Base-by-base conservation (phyloP, 2,113 vertebrate species). In the Gymnogyps californianus region DNA sequence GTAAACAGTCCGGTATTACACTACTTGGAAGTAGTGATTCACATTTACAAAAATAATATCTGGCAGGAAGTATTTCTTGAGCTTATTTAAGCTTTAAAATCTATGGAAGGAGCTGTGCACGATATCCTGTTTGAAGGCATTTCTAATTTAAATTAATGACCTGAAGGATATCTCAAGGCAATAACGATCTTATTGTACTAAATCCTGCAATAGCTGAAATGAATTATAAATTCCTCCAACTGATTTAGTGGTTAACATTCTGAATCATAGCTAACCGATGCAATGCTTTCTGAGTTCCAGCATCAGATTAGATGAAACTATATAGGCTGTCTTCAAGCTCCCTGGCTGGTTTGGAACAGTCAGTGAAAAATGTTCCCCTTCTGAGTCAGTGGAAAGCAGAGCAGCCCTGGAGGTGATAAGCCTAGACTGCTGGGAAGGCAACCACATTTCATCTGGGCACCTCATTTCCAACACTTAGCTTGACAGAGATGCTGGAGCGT, bases 91-190 rank as follows among this genome's bases (percentile, higher is more conserved):
- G 87, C 86, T 87, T 51, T 62, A 47, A 87, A 88, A 13, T 12
- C 97, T 17, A 25, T 46, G 76, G 79, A 92, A 86, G 90, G 90
- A 92, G 83, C 94, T 52, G 81, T 36, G 92, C 89, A 31, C 1
- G 58, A 92, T 69, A 94, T 26, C 85, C 95, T 77, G 88, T 83
- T 83, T 49, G 94, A 96, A 96, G 57, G 97, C 92, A 83, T 95
- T 96, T 72, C 95, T 96, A 95, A 95, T 97, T 96, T 78, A 95
- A 97, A 97, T 95, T 90, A 95, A 97, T 32, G 90, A 95, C 92
- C 94, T 32, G 83, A 65, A 97, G 95, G 94, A 83, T 89, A 83
- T 92, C 94, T 94, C 59, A 52, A 93, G 92, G 95, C 90, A 93
- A 92, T 95, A 91, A 96, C 36, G 80, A 96, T 82, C 92, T 91